Percentiles rank a stretch among this genome's conserved stretches.
These are phyloP conservation scores for Euborellia annulipes DNA, from an alignment of 1,140 invertebrate genomes.

Conservation along the genomic window DNA sequence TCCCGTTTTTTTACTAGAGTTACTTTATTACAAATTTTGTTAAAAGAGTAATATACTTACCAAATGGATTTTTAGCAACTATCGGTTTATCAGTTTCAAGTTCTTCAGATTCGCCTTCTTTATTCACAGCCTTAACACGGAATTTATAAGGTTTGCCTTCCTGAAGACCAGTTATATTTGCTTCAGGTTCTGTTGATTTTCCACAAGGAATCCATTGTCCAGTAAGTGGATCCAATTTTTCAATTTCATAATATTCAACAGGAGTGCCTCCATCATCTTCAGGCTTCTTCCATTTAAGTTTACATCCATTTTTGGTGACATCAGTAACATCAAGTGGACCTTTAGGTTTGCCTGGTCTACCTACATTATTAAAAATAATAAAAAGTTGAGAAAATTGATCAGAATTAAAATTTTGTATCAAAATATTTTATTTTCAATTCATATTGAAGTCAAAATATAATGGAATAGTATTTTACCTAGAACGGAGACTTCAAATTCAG, in stretches of 20 bases:
- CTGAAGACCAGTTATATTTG: slow-evolving; percentile 69
- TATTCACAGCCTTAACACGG: slow-evolving; percentile 95
- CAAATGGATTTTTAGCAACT: slow-evolving; percentile 96
- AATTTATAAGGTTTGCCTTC: slow-evolving; percentile 98
- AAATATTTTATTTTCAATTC: not conserved
- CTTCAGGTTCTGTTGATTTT: slow-evolving; percentile 58
- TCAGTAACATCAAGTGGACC: slow-evolving; percentile 80
- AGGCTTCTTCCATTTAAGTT: slow-evolving; percentile 84
- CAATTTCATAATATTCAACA: slow-evolving; percentile 93
- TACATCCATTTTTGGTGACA: slow-evolving; percentile 86
- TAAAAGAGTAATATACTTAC: slow-evolving; percentile 30
- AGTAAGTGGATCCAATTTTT: slow-evolving; percentile 86
- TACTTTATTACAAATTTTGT: too few relatives aligned
- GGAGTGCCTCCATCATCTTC: slow-evolving; percentile 83
- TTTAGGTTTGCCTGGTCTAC: slow-evolving; percentile 60
- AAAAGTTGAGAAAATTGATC: not conserved
- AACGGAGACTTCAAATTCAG: slow-evolving; percentile 77
- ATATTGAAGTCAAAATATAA: not conserved
- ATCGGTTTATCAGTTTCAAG: slow-evolving; percentile 87
- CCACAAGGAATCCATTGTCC: slow-evolving; percentile 85
- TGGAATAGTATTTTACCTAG: slow-evolving; percentile 37
- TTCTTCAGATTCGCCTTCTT: slow-evolving; percentile 93
- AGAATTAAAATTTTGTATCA: not conserved
- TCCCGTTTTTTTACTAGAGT: too few relatives aligned
- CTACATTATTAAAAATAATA: slow-evolving; percentile 10